Percentiles rank a stretch among this genome's conserved stretches.
phyloP scores from a whole-genome alignment of 2,888 invertebrate genomes.

The Leucoma salicis region DNA sequence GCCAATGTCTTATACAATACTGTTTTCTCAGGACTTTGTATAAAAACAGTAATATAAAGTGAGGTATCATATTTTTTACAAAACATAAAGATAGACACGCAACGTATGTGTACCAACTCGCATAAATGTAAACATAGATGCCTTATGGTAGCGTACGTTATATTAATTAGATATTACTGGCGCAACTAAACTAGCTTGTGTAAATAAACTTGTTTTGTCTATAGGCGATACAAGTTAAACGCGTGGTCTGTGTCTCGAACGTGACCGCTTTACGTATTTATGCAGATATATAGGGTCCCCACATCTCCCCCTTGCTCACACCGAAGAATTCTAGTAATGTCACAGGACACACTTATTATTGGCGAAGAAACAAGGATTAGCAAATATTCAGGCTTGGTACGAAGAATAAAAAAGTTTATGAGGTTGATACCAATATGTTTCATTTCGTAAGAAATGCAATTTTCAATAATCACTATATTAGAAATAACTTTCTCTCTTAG shows the following conservation, averaged over 20 bases:
- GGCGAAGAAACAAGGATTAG: slow-evolving; percentile 47
- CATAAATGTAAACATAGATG: too few relatives aligned
- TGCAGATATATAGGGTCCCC: slow-evolving; percentile 59
- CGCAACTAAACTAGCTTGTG: slow-evolving; percentile 18
- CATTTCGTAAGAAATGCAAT: too few relatives aligned
- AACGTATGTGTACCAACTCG: too few relatives aligned
- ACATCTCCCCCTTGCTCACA: slow-evolving; percentile 29
- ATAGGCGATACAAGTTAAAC: slow-evolving; percentile 65
- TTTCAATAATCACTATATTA: too few relatives aligned
- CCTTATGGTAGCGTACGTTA: too few relatives aligned
- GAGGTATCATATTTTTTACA: too few relatives aligned
- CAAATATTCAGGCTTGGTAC: slow-evolving; percentile 48
- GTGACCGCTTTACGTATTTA: slow-evolving; percentile 77
- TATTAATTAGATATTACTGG: slow-evolving; percentile 10
- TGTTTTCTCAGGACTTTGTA: too few relatives aligned
- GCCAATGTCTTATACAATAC: too few relatives aligned
- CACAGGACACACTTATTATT: slow-evolving; percentile 56
- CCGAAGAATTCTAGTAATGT: slow-evolving; percentile 64
- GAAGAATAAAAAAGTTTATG: slow-evolving; percentile 45
- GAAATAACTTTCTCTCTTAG: too few relatives aligned
- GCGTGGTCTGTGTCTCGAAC: slow-evolving; percentile 55
- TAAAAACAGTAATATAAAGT: too few relatives aligned
- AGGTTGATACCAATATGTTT: too few relatives aligned
- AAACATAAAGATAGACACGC: too few relatives aligned
- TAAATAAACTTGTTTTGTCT: slow-evolving; percentile 37